phyloP scores from a whole-genome alignment of 2,797 vertebrate species.

The Benthosema pterotum region DNA sequence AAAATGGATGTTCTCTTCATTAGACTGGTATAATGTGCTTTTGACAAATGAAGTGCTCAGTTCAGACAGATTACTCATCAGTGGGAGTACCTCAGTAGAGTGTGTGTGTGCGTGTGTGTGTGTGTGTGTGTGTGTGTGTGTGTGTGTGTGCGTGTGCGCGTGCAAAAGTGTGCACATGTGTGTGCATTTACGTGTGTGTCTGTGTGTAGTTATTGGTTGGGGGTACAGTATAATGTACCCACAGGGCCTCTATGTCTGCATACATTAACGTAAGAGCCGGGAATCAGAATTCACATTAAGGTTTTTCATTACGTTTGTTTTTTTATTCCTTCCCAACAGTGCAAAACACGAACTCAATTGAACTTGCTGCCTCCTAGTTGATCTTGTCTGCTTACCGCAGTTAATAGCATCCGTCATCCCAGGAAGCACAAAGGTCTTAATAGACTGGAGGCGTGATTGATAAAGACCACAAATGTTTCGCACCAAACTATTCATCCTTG shows the following conservation, averaged over 20 bases:
- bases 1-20: slow-evolving; percentile 74
- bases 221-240: slow-evolving; percentile 49
- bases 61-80: slow-evolving; percentile 72
- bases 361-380: slow-evolving; percentile 44
- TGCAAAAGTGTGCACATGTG: background rate
- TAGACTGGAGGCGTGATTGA: too few species aligned
- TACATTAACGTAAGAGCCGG: slow-evolving; percentile 43
- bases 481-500: too few species aligned
- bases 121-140: background rate
- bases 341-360: slow-evolving; percentile 11
- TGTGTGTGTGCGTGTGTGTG: background rate
- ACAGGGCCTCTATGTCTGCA: slow-evolving; percentile 54
- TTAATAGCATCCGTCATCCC: background rate
- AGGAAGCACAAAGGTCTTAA: too few species aligned
- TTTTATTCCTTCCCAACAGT: slow-evolving; percentile 42
- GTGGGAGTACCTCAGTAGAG: slow-evolving; percentile 58
- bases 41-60: slow-evolving; percentile 76
- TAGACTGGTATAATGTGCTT: slow-evolving; percentile 68
- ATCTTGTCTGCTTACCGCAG: slow-evolving; percentile 26
- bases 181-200: background rate
- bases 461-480: too few species aligned
- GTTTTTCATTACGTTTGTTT: slow-evolving; percentile 36
- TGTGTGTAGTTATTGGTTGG: background rate
- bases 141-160: slow-evolving; percentile 1
- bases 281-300: slow-evolving; percentile 41